Conservation (phyloP, 2,888 invertebrate species). For the Lordiphosa fenestrarum region DNA sequence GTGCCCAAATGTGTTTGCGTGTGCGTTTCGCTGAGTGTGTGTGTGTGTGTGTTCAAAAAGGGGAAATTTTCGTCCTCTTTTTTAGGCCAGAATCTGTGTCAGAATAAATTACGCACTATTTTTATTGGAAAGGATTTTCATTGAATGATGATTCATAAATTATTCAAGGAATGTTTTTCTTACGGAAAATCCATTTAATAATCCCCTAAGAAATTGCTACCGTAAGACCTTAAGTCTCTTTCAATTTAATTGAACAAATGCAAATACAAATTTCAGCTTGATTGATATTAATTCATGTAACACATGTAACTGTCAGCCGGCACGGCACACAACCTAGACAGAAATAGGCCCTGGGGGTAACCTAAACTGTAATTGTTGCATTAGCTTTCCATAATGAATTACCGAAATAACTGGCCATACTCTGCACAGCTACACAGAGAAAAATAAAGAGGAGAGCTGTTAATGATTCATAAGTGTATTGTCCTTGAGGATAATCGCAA, state of each 20-base stretch:
- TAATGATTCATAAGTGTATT: too few relatives aligned
- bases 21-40: conserved; percentile 7
- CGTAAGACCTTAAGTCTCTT: not conserved
- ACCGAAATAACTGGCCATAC: too few relatives aligned
- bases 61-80: conserved; percentile 36
- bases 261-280: conserved; percentile 31
- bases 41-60: conserved; percentile 23
- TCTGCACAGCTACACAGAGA: too few relatives aligned
- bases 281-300: conserved; percentile 25
- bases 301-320: conserved; percentile 30
- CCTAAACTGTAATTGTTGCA: too few relatives aligned
- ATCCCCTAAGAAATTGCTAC: not conserved
- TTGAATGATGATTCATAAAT: conserved; percentile 28
- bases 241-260: conserved; percentile 23
- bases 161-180: conserved; percentile 16
- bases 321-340: conserved; percentile 17
- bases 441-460: too few relatives aligned
- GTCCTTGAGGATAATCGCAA: too few relatives aligned
- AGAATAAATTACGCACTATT: conserved; percentile 39
- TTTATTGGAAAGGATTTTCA: conserved; percentile 13
- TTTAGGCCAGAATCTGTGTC: conserved; percentile 30
- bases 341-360: too few relatives aligned
- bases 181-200: conserved; percentile 1
- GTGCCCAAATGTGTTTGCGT: conserved; percentile 25
- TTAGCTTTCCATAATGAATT: too few relatives aligned